Evolutionary conservation across 1,140 invertebrate genomes (phyloP).

Genomic region (Drosophila pseudoobscura): DNA sequence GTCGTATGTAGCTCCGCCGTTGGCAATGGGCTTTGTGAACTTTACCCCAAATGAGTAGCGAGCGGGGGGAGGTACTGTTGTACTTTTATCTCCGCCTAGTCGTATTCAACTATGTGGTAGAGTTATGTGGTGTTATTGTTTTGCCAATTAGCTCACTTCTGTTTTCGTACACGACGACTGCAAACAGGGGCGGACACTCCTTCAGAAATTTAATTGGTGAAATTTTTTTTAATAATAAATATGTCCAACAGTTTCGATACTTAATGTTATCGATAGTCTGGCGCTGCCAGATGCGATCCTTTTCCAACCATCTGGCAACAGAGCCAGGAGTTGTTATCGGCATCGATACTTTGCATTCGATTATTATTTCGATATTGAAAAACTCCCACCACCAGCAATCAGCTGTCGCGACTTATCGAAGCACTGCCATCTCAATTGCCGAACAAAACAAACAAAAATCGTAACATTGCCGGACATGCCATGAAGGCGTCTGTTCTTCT

Average conservation of each 20-base stretch:
- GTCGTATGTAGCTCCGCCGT: slow-evolving; percentile 1
- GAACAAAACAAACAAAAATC: slow-evolving; percentile 16
- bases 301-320: neutral
- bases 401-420: no score
- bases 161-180: neutral
- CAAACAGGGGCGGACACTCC: neutral
- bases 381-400: no score
- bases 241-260: neutral
- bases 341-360: no score
- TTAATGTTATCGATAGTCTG: neutral
- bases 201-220: neutral
- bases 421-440: no score
- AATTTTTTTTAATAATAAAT: slow-evolving; percentile 16
- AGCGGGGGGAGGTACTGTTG: slow-evolving; percentile 11
- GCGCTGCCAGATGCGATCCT: neutral
- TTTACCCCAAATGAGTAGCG: slow-evolving; percentile 44
- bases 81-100: neutral
- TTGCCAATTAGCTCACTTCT: neutral
- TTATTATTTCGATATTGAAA: no score
- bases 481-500: no score
- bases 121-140: neutral
- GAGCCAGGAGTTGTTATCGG: neutral
- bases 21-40: slow-evolving; percentile 52
- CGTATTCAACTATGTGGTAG: neutral
- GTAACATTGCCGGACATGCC: slow-evolving; percentile 86